These are phyloP conservation scores for Erynnis tages DNA, from an alignment of 2,888 invertebrate species.

Conservation along the genomic window DNA sequence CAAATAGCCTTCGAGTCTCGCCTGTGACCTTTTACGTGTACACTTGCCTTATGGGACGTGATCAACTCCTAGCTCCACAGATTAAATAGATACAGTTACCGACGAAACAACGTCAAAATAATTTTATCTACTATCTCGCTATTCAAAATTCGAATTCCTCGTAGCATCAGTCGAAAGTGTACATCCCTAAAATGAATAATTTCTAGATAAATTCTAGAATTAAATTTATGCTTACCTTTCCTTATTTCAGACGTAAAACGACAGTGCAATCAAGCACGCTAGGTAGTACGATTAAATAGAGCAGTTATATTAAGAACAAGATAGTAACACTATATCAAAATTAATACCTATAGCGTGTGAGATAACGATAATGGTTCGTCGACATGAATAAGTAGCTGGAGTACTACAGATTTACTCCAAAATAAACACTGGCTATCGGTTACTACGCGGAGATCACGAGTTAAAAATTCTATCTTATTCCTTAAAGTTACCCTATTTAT, in stretches of 20 bases:
- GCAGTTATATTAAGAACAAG: constrained; percentile 42
- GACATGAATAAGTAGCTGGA: constrained; percentile 40
- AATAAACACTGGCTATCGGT: not conserved
- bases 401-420: constrained; percentile 29
- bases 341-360: constrained; percentile 42
- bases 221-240: not conserved
- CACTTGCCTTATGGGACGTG: constrained; percentile 55
- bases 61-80: constrained; percentile 57
- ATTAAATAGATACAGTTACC: constrained; percentile 32
- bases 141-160: too few species aligned
- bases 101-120: constrained; percentile 13
- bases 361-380: constrained; percentile 50
- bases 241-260: too few species aligned
- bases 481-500: too few species aligned
- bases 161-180: too few species aligned
- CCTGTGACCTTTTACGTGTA: constrained; percentile 77
- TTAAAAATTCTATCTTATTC: not conserved
- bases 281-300: constrained; percentile 40
- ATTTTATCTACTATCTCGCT: not conserved
- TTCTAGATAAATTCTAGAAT: not conserved
- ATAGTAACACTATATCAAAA: constrained; percentile 41
- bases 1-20: constrained; percentile 78
- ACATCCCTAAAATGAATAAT: not conserved
- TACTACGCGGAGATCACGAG: not conserved
- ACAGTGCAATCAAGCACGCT: not conserved